A percentile compares a stretch with the other conserved stretches of the same genome.
phyloP scores from a whole-genome alignment of 2,888 invertebrate species.

The Hartigia nigra region DNA sequence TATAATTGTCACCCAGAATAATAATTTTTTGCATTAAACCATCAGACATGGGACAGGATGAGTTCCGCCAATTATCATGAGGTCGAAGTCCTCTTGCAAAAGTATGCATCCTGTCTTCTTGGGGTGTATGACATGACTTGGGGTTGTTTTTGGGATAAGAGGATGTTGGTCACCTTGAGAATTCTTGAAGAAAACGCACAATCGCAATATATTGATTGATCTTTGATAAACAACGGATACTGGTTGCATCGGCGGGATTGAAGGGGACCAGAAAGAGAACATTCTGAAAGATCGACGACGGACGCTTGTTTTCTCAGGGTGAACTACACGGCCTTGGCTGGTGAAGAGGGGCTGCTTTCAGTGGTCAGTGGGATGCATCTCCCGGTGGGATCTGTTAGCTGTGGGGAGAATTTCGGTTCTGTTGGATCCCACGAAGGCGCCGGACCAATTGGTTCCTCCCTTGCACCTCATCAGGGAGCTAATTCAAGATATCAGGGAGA shows the following conservation, averaged over 20 bases:
- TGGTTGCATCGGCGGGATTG: background rate
- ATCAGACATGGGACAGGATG: background rate
- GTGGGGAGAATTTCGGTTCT: conserved; percentile 63
- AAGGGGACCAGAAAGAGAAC: background rate
- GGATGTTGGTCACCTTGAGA: background rate
- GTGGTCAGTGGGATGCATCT: conserved; percentile 66
- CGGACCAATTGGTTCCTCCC: conserved; percentile 44
- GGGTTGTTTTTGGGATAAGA: background rate
- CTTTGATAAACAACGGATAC: background rate
- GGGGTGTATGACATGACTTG: background rate
- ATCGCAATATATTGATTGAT: background rate
- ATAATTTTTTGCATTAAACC: background rate
- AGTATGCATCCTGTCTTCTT: background rate
- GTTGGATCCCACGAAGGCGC: conserved; percentile 50
- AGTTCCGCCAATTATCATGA: background rate
- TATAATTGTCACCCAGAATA: background rate
- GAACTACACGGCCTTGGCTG: conserved; percentile 31
- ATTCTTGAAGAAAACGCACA: background rate
- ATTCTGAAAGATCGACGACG: conserved; percentile 35
- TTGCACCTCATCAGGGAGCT: conserved; percentile 55
- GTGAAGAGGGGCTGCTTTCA: conserved; percentile 43
- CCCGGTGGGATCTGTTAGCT: conserved; percentile 64
- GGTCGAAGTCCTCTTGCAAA: background rate
- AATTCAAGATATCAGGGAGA: conserved; percentile 48
- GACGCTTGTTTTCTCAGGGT: conserved; percentile 23